Evolutionary conservation across 2,797 vertebrate genomes (phyloP), one percentile per base, ranked within the genome.

Genomic region (Odontamblyopus lacepedii): DNA sequence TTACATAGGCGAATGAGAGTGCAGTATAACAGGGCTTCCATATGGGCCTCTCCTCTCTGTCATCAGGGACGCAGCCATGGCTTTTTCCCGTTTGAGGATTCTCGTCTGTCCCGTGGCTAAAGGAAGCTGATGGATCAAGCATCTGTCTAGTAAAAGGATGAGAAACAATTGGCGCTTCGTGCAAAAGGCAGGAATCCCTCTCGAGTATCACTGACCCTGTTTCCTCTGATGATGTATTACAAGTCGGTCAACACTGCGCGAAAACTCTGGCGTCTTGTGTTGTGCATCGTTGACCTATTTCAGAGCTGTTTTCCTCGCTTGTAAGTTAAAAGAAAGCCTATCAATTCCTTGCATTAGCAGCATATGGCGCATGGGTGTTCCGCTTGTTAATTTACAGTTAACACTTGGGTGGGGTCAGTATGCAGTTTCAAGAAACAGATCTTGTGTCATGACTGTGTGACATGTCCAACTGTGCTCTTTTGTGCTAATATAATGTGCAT

Each of bases 191-290:
- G 72, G 80, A 80, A 85, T 90, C 83, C 79, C 87, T 83, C 80
- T 74, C 0, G 88, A 90, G 89, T 83, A 86, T 87, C 81, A 38
- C 72, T 83, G 87, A 88, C 90, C 87, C 83, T 90, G 87, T 91
- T 91, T 90, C 78, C 78, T 48, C 61, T 67, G 61, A 19, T 77
- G 81, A 85, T 78, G 72, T 80, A 81, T 87, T 77, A 83, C 77
- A 88, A 83, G 65, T 84, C 82, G 78, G 88, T 85, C 84, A 84
- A 85, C 87, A 88, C 13, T 64, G 72, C 71, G 79, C 81, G 81
- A 80, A 78, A 76, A 85, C 64, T 57, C 77, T 62, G 67, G 79
- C 9, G 59, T 82, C 74, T 85, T 80, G 78, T 84, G 83, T 81
- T 86, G 82, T 67, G 60, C 41, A 78, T 70, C 41, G 68, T 67